Conservation (phyloP, 2,113 vertebrate species). For the Rafetus swinhoei region DNA sequence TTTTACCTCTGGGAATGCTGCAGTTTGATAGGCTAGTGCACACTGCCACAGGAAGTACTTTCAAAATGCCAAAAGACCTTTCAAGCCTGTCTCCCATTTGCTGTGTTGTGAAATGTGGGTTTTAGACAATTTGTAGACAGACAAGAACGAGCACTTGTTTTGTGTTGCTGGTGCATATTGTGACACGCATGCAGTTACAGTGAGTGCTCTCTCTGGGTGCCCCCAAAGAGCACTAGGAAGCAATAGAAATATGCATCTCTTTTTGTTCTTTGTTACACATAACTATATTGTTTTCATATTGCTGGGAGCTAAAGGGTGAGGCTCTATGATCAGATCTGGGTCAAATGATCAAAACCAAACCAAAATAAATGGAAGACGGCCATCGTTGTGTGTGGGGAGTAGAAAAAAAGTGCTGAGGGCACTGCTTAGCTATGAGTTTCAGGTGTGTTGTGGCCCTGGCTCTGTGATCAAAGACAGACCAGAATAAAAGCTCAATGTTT, state of each 20-base stretch:
- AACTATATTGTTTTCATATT: accelerated
- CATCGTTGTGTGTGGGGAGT: conserved; percentile 28
- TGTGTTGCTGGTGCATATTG: neutral
- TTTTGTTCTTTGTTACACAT: neutral
- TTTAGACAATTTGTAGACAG: neutral
- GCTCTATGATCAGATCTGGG: conserved; percentile 16
- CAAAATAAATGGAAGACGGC: neutral
- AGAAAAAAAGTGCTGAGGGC: conserved; percentile 35
- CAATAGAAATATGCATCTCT: neutral
- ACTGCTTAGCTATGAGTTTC: conserved; percentile 34
- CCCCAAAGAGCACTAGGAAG: neutral
- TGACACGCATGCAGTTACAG: neutral
- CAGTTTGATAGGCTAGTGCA: neutral
- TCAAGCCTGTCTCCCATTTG: neutral
- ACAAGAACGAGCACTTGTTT: neutral
- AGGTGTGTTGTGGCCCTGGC: conserved; percentile 25
- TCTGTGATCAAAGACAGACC: conserved; percentile 57
- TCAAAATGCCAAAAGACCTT: neutral
- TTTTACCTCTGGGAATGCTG: neutral
- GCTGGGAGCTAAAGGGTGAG: neutral
- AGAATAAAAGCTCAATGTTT: conserved; percentile 61
- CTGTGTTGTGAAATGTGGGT: neutral
- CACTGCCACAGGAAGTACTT: neutral
- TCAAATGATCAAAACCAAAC: neutral
- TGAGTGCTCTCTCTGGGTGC: neutral